phyloP scores from a whole-genome alignment of 2,113 vertebrate species.

The Rousettus leschenaultii region DNA sequence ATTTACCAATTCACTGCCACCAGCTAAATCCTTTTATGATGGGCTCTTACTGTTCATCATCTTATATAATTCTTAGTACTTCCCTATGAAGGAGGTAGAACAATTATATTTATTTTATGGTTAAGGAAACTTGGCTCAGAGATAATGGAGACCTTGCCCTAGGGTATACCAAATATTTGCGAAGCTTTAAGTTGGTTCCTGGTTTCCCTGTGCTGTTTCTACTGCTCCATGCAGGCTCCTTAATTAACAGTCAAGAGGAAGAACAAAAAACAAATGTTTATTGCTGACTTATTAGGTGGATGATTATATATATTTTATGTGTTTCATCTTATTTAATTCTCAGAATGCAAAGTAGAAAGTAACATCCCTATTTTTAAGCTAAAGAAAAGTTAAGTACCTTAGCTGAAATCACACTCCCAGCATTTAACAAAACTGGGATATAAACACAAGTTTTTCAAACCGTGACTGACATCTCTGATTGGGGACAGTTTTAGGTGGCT shows the following conservation, averaged over 20 bases:
- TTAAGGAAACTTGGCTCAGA: not conserved
- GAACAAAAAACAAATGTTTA: not conserved
- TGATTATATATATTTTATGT: not conserved
- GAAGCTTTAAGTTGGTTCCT: not conserved
- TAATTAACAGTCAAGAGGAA: not conserved
- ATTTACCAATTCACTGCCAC: not conserved
- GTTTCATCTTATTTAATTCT: not conserved
- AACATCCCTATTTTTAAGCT: not conserved
- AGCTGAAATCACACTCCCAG: not conserved
- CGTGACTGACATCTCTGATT: not conserved
- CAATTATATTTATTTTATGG: not conserved
- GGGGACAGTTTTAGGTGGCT: fast-evolving
- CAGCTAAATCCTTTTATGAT: not conserved
- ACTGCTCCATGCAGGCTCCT: fast-evolving
- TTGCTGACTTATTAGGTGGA: not conserved
- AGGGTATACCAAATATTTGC: not conserved
- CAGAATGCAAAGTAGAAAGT: not conserved
- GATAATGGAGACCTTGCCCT: not conserved
- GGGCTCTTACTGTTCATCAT: not conserved
- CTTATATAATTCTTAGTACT: constrained; percentile 3
- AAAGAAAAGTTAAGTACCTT: not conserved
- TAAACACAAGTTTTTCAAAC: not conserved
- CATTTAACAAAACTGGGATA: not conserved
- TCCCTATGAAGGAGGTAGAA: not conserved
- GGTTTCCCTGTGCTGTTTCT: not conserved